phyloP scores from a whole-genome alignment of 1,140 invertebrate genomes.

The Liolophura sinensis region DNA sequence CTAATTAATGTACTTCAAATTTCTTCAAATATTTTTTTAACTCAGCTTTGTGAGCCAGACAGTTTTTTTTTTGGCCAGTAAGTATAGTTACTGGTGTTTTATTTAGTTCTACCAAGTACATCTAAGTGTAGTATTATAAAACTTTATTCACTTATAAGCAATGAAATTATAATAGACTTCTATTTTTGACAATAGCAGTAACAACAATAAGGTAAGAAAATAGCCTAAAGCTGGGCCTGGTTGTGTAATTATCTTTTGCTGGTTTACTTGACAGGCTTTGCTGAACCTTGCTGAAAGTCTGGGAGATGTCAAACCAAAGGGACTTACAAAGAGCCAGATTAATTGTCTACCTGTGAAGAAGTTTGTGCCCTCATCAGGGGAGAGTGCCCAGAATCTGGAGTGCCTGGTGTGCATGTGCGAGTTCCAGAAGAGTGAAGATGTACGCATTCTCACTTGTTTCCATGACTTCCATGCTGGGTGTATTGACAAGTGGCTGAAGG shows the following conservation, averaged over 20 bases:
- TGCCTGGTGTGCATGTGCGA: slow-evolving; percentile 6
- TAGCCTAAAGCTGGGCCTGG: no score
- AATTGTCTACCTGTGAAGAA: background rate
- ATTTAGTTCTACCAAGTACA: no score
- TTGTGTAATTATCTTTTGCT: background rate
- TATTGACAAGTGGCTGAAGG: slow-evolving; percentile 10
- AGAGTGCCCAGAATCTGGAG: background rate
- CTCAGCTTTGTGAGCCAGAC: no score
- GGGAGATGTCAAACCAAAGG: slow-evolving; percentile 1
- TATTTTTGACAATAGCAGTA: no score
- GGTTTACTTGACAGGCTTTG: background rate
- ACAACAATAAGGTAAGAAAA: no score
- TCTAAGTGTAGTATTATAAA: no score
- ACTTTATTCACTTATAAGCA: no score
- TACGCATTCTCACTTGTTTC: slow-evolving; percentile 8
- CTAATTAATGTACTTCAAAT: no score
- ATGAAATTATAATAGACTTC: no score
- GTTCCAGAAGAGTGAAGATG: background rate
- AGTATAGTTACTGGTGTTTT: no score
- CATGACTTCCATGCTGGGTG: slow-evolving; percentile 8
- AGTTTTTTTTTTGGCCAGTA: no score
- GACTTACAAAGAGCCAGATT: background rate
- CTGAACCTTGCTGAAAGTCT: slow-evolving; percentile 6
- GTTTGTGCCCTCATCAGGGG: background rate
- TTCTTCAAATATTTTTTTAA: no score